phyloP scores from a whole-genome alignment of 2,797 vertebrate species.

The Fistularia commersonii region DNA sequence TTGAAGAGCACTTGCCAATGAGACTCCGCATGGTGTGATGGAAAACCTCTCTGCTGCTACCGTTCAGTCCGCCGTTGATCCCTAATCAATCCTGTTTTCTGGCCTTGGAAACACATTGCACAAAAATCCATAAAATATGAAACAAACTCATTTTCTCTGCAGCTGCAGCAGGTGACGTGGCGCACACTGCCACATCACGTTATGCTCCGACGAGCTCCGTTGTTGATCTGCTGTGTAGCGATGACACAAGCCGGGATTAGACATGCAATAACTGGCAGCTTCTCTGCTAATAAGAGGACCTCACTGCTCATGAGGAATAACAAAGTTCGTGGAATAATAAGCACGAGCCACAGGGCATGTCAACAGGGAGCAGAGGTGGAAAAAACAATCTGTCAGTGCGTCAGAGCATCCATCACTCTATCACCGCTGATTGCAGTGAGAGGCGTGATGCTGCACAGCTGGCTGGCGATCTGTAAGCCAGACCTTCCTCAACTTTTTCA shows the following conservation, averaged over 20 bases:
- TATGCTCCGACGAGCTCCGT: conserved; percentile 34
- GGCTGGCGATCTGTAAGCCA: conserved; percentile 61
- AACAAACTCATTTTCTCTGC: neutral
- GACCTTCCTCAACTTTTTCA: conserved; percentile 46
- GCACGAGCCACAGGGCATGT: conserved; percentile 57
- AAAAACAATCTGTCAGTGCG: conserved; percentile 52
- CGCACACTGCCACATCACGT: conserved; percentile 41
- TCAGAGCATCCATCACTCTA: conserved; percentile 67
- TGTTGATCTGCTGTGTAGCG: conserved; percentile 35
- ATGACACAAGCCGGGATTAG: conserved; percentile 37
- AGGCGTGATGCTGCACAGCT: conserved; percentile 72
- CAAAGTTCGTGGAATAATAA: conserved; percentile 70
- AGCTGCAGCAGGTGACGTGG: conserved; percentile 37
- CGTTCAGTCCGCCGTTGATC: conserved; percentile 36
- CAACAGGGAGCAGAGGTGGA: conserved; percentile 54
- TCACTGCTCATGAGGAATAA: conserved; percentile 66
- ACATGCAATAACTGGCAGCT: conserved; percentile 53
- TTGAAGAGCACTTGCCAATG: conserved; percentile 67
- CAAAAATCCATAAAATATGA: neutral
- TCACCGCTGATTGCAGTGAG: conserved; percentile 71
- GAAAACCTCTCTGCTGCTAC: conserved; percentile 49
- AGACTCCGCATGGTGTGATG: conserved; percentile 50
- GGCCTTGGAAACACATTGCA: too few species aligned
- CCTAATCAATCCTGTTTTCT: conserved; percentile 48
- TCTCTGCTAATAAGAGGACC: conserved; percentile 54